Conservation (phyloP, 1,140 invertebrate genomes). For the Drosophila cardini region DNA sequence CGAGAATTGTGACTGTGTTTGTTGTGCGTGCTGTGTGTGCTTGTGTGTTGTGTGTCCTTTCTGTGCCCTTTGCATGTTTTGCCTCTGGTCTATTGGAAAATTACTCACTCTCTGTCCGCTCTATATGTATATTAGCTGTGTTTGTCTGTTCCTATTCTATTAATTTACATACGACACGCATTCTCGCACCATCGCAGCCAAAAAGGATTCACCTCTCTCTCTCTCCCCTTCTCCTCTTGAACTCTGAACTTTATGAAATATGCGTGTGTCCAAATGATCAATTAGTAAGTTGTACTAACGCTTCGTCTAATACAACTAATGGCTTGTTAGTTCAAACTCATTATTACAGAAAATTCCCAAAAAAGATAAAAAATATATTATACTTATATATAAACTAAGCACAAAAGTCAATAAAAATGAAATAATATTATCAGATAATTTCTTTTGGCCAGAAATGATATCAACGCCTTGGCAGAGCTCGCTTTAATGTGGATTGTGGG, state of each 20-base stretch:
- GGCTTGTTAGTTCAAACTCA: not conserved
- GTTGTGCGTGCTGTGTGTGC: constrained; percentile 25
- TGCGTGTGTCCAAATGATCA: constrained; percentile 55
- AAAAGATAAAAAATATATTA: constrained; percentile 27
- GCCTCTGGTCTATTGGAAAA: constrained; percentile 42
- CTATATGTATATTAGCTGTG: constrained; percentile 21
- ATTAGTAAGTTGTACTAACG: constrained; percentile 40
- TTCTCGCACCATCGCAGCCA: constrained; percentile 56
- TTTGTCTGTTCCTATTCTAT: constrained; percentile 62
- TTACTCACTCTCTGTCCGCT: constrained; percentile 25
- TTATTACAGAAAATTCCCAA: constrained; percentile 3
- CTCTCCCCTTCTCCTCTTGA: not conserved
- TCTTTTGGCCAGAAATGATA: constrained; percentile 54
- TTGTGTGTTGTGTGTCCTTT: constrained; percentile 69
- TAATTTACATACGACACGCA: constrained; percentile 83
- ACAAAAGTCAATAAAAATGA: constrained; percentile 55
- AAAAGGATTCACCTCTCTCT: constrained; percentile 13
- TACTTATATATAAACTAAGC: constrained; percentile 14
- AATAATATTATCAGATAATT: constrained; percentile 73
- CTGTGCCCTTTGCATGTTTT: constrained; percentile 74
- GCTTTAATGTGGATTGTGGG: constrained; percentile 61
- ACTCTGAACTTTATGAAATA: constrained; percentile 58
- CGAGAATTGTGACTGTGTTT: not conserved
- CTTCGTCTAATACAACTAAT: constrained; percentile 18
- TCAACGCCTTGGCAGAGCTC: constrained; percentile 45